phyloP scores from a whole-genome alignment of 1,140 invertebrate species.

The Neodiprion virginianus region DNA sequence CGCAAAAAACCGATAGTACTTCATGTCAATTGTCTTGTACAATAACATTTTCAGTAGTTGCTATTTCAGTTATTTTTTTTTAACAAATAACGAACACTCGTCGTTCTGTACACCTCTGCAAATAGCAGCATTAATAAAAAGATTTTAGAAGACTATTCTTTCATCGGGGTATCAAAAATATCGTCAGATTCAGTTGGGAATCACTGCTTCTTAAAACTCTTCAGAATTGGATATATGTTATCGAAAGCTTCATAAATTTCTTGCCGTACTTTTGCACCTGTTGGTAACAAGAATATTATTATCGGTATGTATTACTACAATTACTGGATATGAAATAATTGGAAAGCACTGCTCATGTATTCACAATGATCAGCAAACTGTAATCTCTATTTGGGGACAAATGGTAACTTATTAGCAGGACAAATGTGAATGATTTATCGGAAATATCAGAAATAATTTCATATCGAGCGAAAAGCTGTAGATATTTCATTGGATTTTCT shows the following conservation, averaged over 20 bases:
- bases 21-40: neutral
- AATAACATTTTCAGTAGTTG: neutral
- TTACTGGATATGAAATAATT: conserved; percentile 16
- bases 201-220: conserved; percentile 96
- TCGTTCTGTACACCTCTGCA: neutral
- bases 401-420: conserved; percentile 15
- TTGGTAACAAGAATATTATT: conserved; percentile 49
- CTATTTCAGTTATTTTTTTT: neutral
- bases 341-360: neutral
- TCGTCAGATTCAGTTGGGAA: conserved; percentile 14
- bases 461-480: neutral
- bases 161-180: neutral
- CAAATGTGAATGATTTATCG: conserved; percentile 10
- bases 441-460: neutral
- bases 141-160: neutral
- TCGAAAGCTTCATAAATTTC: conserved; percentile 99
- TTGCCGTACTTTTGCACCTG: conserved; percentile 94
- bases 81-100: conserved; percentile 1
- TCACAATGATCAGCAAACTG: neutral
- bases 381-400: conserved; percentile 26
- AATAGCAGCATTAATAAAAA: neutral
- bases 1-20: conserved; percentile 4
- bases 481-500: conserved; percentile 14
- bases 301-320: conserved; percentile 22
- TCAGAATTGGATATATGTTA: conserved; percentile 99